Conservation (phyloP, 2,797 vertebrate genomes). For the Okamejei kenojei region DNA sequence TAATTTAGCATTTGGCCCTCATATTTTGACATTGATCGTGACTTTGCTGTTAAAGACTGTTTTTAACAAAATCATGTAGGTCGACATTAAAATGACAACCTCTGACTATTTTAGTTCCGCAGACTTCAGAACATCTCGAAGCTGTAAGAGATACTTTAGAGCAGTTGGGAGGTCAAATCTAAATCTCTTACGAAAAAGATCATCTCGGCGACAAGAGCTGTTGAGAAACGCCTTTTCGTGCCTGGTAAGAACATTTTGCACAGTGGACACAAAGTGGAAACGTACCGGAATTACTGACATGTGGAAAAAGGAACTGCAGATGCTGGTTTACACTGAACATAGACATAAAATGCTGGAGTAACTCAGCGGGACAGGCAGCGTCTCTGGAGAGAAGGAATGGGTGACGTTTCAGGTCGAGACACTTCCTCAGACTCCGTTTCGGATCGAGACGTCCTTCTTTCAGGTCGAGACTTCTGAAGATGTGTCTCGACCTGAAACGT, state of each 20-base stretch:
- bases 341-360: too few relatives aligned
- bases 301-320: too few relatives aligned
- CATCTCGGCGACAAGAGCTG: constrained; percentile 24
- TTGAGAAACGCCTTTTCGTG: constrained; percentile 41
- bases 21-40: background rate
- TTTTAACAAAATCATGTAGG: background rate
- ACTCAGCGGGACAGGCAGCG: too few relatives aligned
- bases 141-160: constrained; percentile 40
- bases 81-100: background rate
- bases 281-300: background rate
- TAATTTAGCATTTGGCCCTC: background rate
- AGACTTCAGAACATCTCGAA: background rate
- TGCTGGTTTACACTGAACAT: too few relatives aligned
- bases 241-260: constrained; percentile 40
- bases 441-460: too few relatives aligned
- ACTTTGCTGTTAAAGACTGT: background rate
- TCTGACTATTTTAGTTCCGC: background rate
- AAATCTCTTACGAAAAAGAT: constrained; percentile 20
- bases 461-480: too few relatives aligned
- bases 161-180: constrained; percentile 40
- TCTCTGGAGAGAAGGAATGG: too few relatives aligned
- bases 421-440: too few relatives aligned
- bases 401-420: too few relatives aligned
- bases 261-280: background rate
- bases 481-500: too few relatives aligned